Evolutionary conservation across 2,888 invertebrate genomes (phyloP).

Genomic region (Dryomyza anilis): DNA sequence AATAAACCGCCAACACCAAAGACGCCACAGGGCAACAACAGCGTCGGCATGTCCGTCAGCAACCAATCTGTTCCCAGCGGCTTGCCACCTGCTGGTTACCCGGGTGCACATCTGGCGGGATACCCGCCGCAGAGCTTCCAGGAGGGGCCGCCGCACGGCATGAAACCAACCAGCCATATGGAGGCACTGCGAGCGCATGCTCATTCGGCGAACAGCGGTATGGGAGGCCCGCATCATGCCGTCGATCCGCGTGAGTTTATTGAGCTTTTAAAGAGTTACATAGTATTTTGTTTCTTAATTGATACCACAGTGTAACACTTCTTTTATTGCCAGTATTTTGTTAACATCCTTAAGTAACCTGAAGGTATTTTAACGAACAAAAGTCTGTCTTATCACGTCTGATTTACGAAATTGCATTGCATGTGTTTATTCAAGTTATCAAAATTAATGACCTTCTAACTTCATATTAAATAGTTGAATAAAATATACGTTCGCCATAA

Average conservation of each 20-base stretch:
- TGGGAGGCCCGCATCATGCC: slow-evolving; percentile 55
- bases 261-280: not conserved
- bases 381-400: too few relatives aligned
- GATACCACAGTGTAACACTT: too few relatives aligned
- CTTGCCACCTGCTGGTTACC: slow-evolving; percentile 56
- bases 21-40: slow-evolving; percentile 57
- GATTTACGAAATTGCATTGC: too few relatives aligned
- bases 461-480: too few relatives aligned
- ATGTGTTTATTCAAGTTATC: too few relatives aligned
- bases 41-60: slow-evolving; percentile 40
- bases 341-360: too few relatives aligned
- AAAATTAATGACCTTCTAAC: too few relatives aligned
- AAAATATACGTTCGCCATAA: too few relatives aligned
- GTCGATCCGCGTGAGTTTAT: slow-evolving; percentile 56
- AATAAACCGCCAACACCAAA: slow-evolving; percentile 62
- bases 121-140: slow-evolving; percentile 64
- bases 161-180: slow-evolving; percentile 69
- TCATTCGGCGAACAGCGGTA: slow-evolving; percentile 66
- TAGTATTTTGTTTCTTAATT: not conserved
- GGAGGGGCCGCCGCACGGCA: slow-evolving; percentile 71
- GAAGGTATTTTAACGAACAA: too few relatives aligned
- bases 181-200: slow-evolving; percentile 78
- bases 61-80: slow-evolving; percentile 54
- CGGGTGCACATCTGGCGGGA: slow-evolving; percentile 53
- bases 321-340: too few relatives aligned